phyloP scores from a whole-genome alignment of 2,113 vertebrate genomes.

The Petromus typicus region DNA sequence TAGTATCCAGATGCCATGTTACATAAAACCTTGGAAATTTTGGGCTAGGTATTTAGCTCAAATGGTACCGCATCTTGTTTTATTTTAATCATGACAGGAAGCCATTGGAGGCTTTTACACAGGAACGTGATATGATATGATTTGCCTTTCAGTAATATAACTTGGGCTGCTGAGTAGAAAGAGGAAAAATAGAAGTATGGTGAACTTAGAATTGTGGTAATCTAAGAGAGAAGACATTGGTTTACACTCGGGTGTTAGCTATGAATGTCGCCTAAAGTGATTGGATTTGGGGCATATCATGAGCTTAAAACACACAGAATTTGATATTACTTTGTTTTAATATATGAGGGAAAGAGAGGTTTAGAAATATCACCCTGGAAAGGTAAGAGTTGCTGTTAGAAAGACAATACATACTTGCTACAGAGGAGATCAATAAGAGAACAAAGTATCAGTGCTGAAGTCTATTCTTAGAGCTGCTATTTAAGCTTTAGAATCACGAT shows the following conservation, averaged over 20 bases:
- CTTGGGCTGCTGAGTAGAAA: background rate
- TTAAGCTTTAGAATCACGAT: background rate
- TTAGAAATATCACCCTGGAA: conserved; percentile 23
- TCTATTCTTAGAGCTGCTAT: background rate
- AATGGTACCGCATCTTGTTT: background rate
- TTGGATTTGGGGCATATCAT: conserved; percentile 5
- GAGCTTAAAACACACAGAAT: background rate
- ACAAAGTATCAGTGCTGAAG: background rate
- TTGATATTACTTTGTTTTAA: conserved; percentile 1
- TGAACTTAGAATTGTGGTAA: background rate
- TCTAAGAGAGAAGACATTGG: background rate
- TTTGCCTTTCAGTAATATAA: background rate
- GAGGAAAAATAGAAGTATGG: background rate
- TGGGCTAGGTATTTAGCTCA: too few species aligned
- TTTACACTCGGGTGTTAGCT: background rate
- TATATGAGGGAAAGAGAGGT: conserved; percentile 8
- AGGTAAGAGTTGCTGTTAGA: background rate
- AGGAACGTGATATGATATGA: background rate
- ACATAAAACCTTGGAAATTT: background rate
- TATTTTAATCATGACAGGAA: conserved; percentile 44
- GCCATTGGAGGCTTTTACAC: conserved; percentile 34
- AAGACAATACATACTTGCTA: background rate
- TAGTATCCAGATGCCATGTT: background rate
- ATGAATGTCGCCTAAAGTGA: background rate
- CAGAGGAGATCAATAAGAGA: background rate